Evolutionary conservation across 2,113 vertebrate species (phyloP), one percentile per base, ranked within the genome.

Genomic region (Eptatretus burgeri): DNA sequence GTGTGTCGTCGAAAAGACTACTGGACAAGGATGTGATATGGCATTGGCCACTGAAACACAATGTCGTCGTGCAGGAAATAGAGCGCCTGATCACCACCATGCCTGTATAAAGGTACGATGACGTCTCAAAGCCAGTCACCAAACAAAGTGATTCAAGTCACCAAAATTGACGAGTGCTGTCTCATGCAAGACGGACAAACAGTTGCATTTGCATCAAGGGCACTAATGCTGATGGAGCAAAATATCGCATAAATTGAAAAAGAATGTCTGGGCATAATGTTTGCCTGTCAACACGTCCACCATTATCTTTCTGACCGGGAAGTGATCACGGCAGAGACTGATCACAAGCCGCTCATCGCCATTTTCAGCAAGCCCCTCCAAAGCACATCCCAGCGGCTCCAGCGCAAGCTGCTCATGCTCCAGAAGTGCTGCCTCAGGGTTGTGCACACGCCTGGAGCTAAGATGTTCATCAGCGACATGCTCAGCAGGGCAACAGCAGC

Each of bases 401-500:
- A 70, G 51, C 65, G 68, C 62, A 66, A 67, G 68, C n/a, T 70
- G 5, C 63, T 66, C 27, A 13, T 52, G 13, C 51, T 69, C 2
- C 67, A 70, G 64, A 64, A 63, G 27, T 67, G 65, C 66, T 51
- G 56, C 27, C 27, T 41, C 27, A 41, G 27, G 27, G 27, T 68
- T 10, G 17, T 65, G n/a, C 69, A 67, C 19, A 69, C 65, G 20
- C 12, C 56, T 17, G 56, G 66, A 16, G 63, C 51, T 9, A 51
- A 66, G 13, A 69, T 68, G 60, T 67, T 62, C 11, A 65, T 69
- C 14, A 67, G 68, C 62, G 65, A 70, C 49, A 70, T 67, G 56
- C 56, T 60, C 56, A 60, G 56, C 56, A 60, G 56, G 20, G 12
- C 56, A 60, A 13, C 56, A 60, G 56, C n/a, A 60, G 56, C 56